Conservation (phyloP, 2,888 invertebrate species). For the Platerodrilus igneus region DNA sequence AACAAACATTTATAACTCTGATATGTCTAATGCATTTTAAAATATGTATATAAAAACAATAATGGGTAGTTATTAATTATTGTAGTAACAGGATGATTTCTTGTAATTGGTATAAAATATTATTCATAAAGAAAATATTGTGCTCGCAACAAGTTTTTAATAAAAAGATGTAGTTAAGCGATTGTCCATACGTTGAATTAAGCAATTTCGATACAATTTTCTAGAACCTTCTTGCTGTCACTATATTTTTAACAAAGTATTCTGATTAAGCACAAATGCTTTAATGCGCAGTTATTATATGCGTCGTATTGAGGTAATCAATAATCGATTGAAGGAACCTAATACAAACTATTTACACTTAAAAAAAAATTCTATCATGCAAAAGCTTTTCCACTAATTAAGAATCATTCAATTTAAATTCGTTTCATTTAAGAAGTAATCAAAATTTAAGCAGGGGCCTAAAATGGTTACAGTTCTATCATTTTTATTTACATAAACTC, state of each 20-base stretch:
- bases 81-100: no score
- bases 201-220: slow-evolving; percentile 3
- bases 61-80: slow-evolving; percentile 14
- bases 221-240: slow-evolving; percentile 1
- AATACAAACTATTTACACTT: background rate
- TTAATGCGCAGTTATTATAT: no score
- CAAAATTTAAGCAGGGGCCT: no score
- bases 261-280: no score
- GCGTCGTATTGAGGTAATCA: no score
- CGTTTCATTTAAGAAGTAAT: no score
- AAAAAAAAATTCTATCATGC: background rate
- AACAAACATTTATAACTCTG: slow-evolving; percentile 44
- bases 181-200: slow-evolving; percentile 13
- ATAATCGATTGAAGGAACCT: no score
- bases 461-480: background rate
- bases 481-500: slow-evolving; percentile 1
- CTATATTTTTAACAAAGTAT: slow-evolving; percentile 1
- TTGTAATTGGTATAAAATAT: no score
- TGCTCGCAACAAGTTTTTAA: background rate
- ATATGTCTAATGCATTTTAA: slow-evolving; percentile 37
- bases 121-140: no score
- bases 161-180: slow-evolving; percentile 13
- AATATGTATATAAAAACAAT: slow-evolving; percentile 16
- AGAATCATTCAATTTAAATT: no score
- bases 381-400: background rate